Conservation (phyloP, 2,113 vertebrate genomes). For the Amblyopsis rosae region DNA sequence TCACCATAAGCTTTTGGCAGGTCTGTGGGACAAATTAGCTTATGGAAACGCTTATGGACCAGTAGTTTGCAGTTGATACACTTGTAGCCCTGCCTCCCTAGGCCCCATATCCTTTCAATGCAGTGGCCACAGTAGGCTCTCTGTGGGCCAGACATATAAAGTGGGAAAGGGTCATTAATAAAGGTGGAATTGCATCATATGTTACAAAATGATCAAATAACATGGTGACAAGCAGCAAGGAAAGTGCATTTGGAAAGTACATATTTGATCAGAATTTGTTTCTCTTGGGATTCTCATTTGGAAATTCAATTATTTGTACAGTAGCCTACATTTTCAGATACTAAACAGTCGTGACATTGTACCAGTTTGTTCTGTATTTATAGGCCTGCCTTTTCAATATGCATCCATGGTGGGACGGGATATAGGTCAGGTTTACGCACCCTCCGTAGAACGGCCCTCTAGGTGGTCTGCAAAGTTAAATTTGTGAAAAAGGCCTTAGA, state of each 20-base stretch:
- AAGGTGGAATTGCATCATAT: neutral
- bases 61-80: conserved; percentile 97
- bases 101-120: conserved; percentile 98
- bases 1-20: conserved; percentile 99
- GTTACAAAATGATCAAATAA: neutral
- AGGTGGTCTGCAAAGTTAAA: too few relatives aligned
- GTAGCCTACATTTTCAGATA: neutral
- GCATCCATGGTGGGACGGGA: too few relatives aligned
- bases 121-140: conserved; percentile 96
- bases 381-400: too few relatives aligned
- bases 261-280: neutral
- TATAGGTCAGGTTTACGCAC: too few relatives aligned
- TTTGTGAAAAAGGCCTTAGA: too few relatives aligned
- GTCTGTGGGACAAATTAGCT: conserved; percentile 87
- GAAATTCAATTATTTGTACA: neutral
- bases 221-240: neutral
- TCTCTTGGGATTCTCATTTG: neutral
- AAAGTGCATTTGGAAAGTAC: neutral
- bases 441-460: too few relatives aligned
- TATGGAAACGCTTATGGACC: conserved; percentile 98
- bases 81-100: conserved; percentile 95
- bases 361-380: neutral
- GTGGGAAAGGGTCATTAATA: conserved; percentile 1
- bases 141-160: conserved; percentile 66
- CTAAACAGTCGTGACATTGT: neutral